Percentiles rank a stretch among this genome's conserved stretches.
These are phyloP conservation scores for Ptychochromis oligacanthus DNA, from an alignment of 2,113 vertebrate species.

Conservation along the genomic window DNA sequence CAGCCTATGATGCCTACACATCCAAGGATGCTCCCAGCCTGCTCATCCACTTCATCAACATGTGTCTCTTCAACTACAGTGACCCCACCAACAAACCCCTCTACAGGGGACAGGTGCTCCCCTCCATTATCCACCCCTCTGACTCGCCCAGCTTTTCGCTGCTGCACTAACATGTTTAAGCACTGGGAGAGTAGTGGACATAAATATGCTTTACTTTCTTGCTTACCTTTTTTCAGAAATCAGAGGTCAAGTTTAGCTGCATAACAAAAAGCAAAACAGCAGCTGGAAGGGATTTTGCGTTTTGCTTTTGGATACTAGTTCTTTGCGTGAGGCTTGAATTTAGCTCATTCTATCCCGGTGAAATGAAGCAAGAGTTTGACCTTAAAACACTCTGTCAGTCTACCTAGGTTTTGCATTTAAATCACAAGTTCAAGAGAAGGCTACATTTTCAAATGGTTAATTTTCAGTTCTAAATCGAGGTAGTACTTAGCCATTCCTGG, in stretches of 20 bases:
- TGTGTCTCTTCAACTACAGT: conserved; percentile 96
- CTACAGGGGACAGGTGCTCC: conserved; percentile 92
- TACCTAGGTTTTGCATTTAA: neutral
- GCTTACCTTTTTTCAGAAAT: neutral
- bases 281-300: neutral
- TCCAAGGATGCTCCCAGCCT: conserved; percentile 94
- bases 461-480: neutral
- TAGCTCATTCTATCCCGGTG: rapidly evolving
- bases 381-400: neutral
- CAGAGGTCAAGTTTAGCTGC: neutral
- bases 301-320: neutral
- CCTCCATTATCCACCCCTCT: neutral
- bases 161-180: neutral
- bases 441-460: neutral
- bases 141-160: conserved; percentile 3
- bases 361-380: too few relatives aligned
- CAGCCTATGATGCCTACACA: conserved; percentile 85
- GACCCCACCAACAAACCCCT: conserved; percentile 86
- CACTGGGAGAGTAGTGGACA: neutral
- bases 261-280: neutral
- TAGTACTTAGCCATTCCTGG: neutral
- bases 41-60: conserved; percentile 98
- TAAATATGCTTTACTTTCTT: neutral
- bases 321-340: neutral
- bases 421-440: neutral